Conservation (phyloP, 37 sponge, comb jelly and placozoan genomes). For the Diacarnus erythraeanus region DNA sequence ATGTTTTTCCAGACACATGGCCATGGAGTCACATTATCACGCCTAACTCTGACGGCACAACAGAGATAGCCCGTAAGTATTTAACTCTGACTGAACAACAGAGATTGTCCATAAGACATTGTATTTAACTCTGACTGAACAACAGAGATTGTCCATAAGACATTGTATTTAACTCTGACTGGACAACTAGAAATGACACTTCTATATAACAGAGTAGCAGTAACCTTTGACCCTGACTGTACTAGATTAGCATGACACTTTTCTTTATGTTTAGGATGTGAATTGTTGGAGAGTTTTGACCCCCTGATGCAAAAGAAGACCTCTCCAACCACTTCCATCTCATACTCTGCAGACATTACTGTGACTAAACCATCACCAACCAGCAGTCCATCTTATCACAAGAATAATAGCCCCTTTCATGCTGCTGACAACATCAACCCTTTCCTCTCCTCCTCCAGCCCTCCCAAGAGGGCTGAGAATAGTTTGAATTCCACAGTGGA, state of each 20-base stretch:
- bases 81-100: too few species aligned
- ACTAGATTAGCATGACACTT: too few species aligned
- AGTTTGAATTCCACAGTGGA: background rate
- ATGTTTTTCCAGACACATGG: conserved; percentile 45
- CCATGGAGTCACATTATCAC: conserved; percentile 80
- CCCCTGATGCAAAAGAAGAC: conserved; percentile 15
- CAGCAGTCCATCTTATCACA: background rate
- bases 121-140: too few species aligned
- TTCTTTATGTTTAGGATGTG: conserved; percentile 29
- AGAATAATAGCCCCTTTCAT: background rate
- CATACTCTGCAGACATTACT: background rate
- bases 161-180: too few species aligned
- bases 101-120: too few species aligned
- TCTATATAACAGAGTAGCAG: too few species aligned
- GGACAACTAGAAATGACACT: too few species aligned
- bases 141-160: too few species aligned
- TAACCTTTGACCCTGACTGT: too few species aligned
- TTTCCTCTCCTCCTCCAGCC: conserved; percentile 5
- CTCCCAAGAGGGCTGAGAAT: background rate
- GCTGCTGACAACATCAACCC: background rate
- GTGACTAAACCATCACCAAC: background rate
- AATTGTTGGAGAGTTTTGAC: conserved; percentile 38
- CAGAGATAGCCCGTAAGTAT: conserved; percentile 58
- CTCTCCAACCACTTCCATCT: background rate
- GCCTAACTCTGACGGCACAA: conserved; percentile 57